phyloP scores from a whole-genome alignment of 2,888 invertebrate species.

The Phoenoteleia sp. region DNA sequence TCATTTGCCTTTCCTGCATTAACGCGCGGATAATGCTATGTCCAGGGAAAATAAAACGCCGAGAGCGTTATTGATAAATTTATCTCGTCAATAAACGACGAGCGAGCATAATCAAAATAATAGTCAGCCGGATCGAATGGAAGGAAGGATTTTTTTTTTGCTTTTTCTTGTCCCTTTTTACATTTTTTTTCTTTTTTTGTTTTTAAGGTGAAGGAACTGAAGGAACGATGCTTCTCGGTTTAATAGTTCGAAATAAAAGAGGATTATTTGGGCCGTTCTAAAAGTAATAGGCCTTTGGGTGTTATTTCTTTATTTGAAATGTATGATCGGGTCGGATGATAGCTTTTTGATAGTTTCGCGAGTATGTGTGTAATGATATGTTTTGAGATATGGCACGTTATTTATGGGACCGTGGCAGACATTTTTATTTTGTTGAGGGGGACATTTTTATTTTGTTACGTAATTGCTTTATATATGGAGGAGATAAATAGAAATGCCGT shows the following conservation, averaged over 20 bases:
- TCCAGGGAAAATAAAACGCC: constrained; percentile 40
- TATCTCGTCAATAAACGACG: constrained; percentile 59
- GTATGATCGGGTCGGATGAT: neutral
- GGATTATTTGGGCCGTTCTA: constrained; percentile 9
- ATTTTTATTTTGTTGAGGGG: too few relatives aligned
- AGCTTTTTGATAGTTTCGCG: neutral
- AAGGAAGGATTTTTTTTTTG: neutral
- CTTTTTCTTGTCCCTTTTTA: neutral
- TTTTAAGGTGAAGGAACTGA: constrained; percentile 31
- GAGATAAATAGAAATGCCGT: too few relatives aligned
- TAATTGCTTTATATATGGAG: too few relatives aligned
- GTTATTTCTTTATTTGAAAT: neutral
- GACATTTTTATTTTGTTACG: too few relatives aligned
- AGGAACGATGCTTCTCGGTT: constrained; percentile 6
- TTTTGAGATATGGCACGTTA: too few relatives aligned
- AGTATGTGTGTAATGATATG: neutral
- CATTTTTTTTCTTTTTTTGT: constrained; percentile 1
- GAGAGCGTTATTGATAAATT: constrained; percentile 57
- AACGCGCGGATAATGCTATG: constrained; percentile 41
- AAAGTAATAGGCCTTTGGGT: neutral
- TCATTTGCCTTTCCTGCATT: constrained; percentile 44
- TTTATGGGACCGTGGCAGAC: too few relatives aligned
- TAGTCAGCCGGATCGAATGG: constrained; percentile 31
- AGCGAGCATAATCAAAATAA: constrained; percentile 53
- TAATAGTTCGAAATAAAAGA: constrained; percentile 14